These are phyloP conservation scores for Hemicentrotus pulcherrimus DNA, from an alignment of 35 echinoderm and acorn worm genomes.

Conservation along the genomic window DNA sequence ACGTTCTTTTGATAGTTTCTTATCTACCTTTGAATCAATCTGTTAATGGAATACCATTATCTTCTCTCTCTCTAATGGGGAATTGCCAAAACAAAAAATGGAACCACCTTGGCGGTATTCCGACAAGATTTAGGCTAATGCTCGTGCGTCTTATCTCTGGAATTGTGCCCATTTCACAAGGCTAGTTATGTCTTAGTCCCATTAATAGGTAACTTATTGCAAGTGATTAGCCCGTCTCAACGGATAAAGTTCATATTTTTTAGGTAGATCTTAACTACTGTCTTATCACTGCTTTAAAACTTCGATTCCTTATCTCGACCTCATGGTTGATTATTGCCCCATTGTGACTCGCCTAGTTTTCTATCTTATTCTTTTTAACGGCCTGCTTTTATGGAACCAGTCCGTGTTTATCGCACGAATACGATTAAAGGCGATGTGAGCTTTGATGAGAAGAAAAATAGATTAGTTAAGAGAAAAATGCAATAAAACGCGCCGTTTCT, in stretches of 20 bases:
- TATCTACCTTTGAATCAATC: neutral
- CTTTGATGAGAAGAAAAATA: neutral
- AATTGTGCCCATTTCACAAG: neutral
- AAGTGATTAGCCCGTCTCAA: constrained; percentile 25
- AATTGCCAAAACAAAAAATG: neutral
- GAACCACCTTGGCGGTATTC: neutral
- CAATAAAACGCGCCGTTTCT: constrained; percentile 5
- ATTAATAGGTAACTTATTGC: constrained; percentile 42
- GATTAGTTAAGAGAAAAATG: constrained; percentile 27
- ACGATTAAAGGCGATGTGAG: neutral
- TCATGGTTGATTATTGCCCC: neutral
- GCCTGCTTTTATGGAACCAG: neutral
- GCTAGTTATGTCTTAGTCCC: neutral
- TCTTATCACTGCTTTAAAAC: constrained; percentile 49
- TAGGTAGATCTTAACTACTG: constrained; percentile 38
- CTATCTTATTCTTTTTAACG: constrained; percentile 11
- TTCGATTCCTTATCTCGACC: constrained; percentile 4
- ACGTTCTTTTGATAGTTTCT: neutral
- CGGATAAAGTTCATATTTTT: constrained; percentile 51
- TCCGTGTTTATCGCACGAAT: neutral
- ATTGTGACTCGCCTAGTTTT: constrained; percentile 1
- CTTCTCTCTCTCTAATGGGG: neutral
- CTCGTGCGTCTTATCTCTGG: constrained; percentile 11
- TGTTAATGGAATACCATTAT: neutral
- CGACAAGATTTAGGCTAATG: neutral